A percentile compares a stretch with the other conserved stretches of the same genome.
Evolutionary conservation across 2,113 vertebrate species (phyloP).

Genomic region (Rhabdomys dilectus): DNA sequence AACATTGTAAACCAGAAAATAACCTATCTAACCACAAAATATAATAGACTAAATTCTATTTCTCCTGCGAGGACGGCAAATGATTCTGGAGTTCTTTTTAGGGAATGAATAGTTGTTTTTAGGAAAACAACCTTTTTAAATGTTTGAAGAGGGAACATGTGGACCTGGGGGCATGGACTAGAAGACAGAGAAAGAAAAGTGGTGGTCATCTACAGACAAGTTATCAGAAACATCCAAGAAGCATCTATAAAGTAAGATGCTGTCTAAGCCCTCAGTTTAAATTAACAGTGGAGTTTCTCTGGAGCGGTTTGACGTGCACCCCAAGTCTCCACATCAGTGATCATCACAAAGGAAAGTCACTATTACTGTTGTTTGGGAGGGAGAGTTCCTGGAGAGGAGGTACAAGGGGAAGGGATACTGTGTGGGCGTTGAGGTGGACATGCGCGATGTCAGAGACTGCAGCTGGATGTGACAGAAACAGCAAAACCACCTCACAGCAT

Average conservation of each 20-base stretch:
- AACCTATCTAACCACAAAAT: constrained; percentile 61
- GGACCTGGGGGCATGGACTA: not conserved
- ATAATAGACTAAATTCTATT: constrained; percentile 46
- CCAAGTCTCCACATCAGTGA: too few relatives aligned
- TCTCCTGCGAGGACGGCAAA: not conserved
- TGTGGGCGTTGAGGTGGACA: not conserved
- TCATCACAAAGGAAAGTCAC: not conserved
- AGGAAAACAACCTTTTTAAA: constrained; percentile 58
- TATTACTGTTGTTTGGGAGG: not conserved
- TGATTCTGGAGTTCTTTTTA: constrained; percentile 29
- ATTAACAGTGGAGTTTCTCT: not conserved
- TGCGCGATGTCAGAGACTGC: not conserved
- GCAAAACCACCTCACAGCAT: not conserved
- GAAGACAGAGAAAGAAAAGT: not conserved
- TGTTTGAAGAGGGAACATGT: constrained; percentile 47
- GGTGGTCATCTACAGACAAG: not conserved
- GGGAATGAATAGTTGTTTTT: constrained; percentile 47
- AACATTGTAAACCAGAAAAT: constrained; percentile 59
- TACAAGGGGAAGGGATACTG: not conserved
- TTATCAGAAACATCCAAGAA: not conserved
- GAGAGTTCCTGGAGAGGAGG: not conserved
- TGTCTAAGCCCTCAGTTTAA: not conserved
- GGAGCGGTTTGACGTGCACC: not conserved
- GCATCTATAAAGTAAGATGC: not conserved
- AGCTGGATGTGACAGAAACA: not conserved